These are phyloP conservation scores for Pachyseris speciosa DNA, from an alignment of 64 coral and sea anemone species.

Conservation along the genomic window DNA sequence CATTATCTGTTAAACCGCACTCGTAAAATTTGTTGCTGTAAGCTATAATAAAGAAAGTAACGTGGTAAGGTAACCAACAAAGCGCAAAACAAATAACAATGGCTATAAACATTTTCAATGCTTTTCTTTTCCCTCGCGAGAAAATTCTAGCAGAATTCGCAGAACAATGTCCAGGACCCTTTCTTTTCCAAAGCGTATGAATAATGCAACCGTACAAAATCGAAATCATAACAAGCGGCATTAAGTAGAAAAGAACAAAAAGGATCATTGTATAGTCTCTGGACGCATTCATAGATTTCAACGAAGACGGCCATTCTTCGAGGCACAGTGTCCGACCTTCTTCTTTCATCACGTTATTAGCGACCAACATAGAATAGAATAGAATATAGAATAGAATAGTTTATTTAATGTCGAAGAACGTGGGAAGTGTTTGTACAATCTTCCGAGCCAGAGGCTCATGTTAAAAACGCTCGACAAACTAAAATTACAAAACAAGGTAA, in stretches of 20 bases:
- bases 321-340: conserved; percentile 19
- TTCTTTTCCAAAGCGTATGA: conserved; percentile 35
- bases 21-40: not conserved
- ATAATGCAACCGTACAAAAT: conserved; percentile 33
- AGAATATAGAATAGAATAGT: too few relatives aligned
- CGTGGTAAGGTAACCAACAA: conserved; percentile 62
- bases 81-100: conserved; percentile 63
- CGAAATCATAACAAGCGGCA: not conserved
- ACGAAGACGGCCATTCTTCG: conserved; percentile 64
- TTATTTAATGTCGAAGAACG: too few relatives aligned
- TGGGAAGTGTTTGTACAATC: too few relatives aligned
- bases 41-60: conserved; percentile 20
- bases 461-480: too few relatives aligned
- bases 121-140: conserved; percentile 13
- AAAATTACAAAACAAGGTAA: too few relatives aligned
- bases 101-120: conserved; percentile 61
- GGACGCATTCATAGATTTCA: not conserved
- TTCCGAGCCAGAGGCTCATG: too few relatives aligned
- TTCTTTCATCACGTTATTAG: conserved; percentile 18
- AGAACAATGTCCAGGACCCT: conserved; percentile 8
- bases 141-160: not conserved
- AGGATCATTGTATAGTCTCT: conserved; percentile 33
- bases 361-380: too few relatives aligned
- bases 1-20: conserved; percentile 2
- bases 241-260: conserved; percentile 36